Base-by-base conservation (phyloP, 2,888 invertebrate species). In the Chloroclysta siterata region DNA sequence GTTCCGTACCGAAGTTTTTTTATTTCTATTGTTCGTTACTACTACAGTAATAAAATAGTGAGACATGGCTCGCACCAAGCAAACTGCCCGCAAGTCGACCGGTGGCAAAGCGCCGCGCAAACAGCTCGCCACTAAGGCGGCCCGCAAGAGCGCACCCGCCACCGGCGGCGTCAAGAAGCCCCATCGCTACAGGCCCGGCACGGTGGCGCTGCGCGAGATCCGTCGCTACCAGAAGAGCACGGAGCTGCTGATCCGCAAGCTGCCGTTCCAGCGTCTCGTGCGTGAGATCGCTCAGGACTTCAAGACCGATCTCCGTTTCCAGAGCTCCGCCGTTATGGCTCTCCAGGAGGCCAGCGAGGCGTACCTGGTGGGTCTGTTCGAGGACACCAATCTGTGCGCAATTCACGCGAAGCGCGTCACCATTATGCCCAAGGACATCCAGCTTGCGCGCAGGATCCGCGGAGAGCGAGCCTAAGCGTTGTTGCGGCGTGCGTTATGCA, bases 401-500 rank as follows among this genome's bases (percentile, higher is more conserved):
- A 98, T 99, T 87, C 99, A 99, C 84, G 98, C 98, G 79, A 98
- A 98, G 93, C 96, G 98, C 81, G 98, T 98, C 61, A 99, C 98
- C 73, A 98, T 99, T 92, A 99, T 98, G 98, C 98, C 98, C 78
- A 99, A 98, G 93, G 98, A 99, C 88, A 98, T 99, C 83, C 98
- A 98, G 92, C 94, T 99, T 89, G 98, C 98, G 68, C 96, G 98
- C 87, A 96, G 98, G 94, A 99, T 99, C 93, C 97, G 98, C 85
- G 98, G 98, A 76, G 98, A 98, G 94, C 96, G 98, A 92, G 97
- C 97, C 94, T 98, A 97, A 96, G 77, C 36, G n/a, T 11, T 11
- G 3, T 4, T 3, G 3, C 4, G 2, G 6, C 33, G 5, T 33
- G 7, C 33, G 8, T 33, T 8, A 4, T 8, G 11, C 4, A 39